phyloP scores from a whole-genome alignment of 2,113 vertebrate species.

The Rhinogobius similis region DNA sequence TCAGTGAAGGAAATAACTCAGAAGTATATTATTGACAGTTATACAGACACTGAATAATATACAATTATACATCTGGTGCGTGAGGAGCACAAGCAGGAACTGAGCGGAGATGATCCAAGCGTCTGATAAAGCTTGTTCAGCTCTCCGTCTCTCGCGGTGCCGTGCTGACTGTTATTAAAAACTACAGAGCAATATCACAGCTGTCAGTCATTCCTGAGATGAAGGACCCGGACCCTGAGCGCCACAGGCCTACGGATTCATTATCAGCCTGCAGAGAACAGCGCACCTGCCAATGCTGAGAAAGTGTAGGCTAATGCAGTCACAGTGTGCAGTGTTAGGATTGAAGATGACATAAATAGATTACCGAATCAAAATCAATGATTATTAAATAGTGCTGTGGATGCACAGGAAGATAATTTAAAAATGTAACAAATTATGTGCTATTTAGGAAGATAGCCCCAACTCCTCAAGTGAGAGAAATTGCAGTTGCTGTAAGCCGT shows the following conservation, averaged over 20 bases:
- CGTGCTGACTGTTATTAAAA: slow-evolving; percentile 69
- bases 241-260: slow-evolving; percentile 31
- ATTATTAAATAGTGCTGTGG: neutral
- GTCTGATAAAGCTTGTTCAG: slow-evolving; percentile 54
- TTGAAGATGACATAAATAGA: slow-evolving; percentile 3
- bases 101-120: slow-evolving; percentile 33
- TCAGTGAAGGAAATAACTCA: slow-evolving; percentile 6
- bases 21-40: neutral
- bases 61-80: slow-evolving; percentile 15
- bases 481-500: neutral
- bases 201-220: slow-evolving; percentile 65
- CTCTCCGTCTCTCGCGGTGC: slow-evolving; percentile 45
- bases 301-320: neutral
- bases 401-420: neutral
- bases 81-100: neutral
- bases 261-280: slow-evolving; percentile 21
- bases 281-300: slow-evolving; percentile 5
- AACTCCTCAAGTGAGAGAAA: neutral
- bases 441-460: neutral
- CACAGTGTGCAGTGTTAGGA: neutral
- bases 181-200: slow-evolving; percentile 71
- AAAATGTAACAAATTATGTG: slow-evolving; percentile 16
- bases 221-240: slow-evolving; percentile 29
- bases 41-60: slow-evolving; percentile 13
- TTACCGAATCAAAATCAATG: neutral